phyloP scores from a whole-genome alignment of 2,797 vertebrate genomes.

The Rallus crepitans region DNA sequence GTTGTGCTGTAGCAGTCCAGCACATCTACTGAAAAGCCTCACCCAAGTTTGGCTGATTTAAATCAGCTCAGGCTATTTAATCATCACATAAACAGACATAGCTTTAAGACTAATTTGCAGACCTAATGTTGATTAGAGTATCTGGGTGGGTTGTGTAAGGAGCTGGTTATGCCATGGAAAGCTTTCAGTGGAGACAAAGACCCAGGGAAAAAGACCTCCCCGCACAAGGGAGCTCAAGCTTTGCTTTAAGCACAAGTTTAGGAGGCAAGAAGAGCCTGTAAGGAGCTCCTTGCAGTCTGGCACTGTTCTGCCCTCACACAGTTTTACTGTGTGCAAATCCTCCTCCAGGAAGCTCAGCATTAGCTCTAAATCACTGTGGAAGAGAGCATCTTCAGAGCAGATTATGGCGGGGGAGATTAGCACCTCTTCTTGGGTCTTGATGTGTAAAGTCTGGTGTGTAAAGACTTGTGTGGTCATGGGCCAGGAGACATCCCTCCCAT shows the following conservation, averaged over 20 bases:
- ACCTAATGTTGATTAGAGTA: neutral
- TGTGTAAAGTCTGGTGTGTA: neutral
- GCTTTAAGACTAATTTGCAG: neutral
- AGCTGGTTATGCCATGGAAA: neutral
- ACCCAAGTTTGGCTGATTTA: neutral
- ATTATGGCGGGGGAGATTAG: neutral
- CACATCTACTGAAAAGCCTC: neutral
- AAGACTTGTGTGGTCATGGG: neutral
- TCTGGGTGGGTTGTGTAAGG: neutral
- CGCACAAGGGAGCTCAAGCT: neutral
- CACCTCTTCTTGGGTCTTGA: fast-evolving
- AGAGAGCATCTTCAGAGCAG: neutral
- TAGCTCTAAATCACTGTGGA: neutral
- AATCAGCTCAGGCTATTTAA: neutral
- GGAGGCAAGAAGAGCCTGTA: neutral
- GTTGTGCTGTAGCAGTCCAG: neutral
- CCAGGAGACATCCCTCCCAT: neutral
- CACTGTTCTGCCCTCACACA: neutral
- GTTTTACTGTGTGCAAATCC: neutral
- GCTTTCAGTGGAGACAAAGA: neutral
- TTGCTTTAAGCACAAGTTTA: neutral
- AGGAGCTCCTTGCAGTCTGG: neutral
- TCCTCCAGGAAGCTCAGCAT: neutral
- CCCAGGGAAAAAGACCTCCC: neutral
- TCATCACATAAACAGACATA: neutral